These are phyloP conservation scores for Sylvilagus bachmani DNA, from an alignment of 2,113 vertebrate genomes.

Conservation along the genomic window DNA sequence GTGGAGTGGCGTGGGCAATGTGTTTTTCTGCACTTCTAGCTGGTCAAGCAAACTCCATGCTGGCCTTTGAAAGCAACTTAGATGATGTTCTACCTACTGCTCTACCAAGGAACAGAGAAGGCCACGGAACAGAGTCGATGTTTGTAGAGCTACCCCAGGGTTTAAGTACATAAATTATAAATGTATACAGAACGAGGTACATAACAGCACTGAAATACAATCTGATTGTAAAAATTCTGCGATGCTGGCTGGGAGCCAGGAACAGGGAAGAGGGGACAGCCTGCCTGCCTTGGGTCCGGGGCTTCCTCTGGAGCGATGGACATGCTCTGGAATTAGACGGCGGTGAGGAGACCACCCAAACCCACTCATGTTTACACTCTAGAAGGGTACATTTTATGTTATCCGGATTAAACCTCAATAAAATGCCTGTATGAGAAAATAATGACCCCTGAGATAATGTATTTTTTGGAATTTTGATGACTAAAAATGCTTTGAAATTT, in stretches of 20 bases:
- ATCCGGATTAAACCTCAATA: background rate
- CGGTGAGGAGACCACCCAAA: background rate
- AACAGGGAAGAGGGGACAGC: background rate
- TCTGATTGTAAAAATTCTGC: background rate
- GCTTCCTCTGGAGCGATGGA: background rate
- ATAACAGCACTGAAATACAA: background rate
- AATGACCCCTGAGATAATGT: background rate
- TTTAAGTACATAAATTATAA: background rate
- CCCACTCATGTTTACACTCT: background rate
- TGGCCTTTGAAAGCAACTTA: background rate
- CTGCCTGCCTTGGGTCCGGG: background rate
- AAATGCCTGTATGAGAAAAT: background rate
- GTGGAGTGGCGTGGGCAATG: background rate
- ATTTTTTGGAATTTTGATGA: background rate
- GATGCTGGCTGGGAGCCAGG: background rate
- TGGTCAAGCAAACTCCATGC: background rate
- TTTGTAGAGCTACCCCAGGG: background rate
- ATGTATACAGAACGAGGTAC: background rate
- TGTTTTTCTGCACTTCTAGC: background rate
- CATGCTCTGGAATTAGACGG: background rate
- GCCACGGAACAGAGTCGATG: background rate
- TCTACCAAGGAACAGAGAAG: background rate
- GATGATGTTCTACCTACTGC: too few relatives aligned
- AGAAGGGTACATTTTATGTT: background rate
- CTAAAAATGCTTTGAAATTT: slow-evolving; percentile 43